A percentile compares a stretch with the other conserved stretches of the same genome.
These are phyloP conservation scores for Cabera pusaria DNA, from an alignment of 2,888 invertebrate species.

Conservation along the genomic window DNA sequence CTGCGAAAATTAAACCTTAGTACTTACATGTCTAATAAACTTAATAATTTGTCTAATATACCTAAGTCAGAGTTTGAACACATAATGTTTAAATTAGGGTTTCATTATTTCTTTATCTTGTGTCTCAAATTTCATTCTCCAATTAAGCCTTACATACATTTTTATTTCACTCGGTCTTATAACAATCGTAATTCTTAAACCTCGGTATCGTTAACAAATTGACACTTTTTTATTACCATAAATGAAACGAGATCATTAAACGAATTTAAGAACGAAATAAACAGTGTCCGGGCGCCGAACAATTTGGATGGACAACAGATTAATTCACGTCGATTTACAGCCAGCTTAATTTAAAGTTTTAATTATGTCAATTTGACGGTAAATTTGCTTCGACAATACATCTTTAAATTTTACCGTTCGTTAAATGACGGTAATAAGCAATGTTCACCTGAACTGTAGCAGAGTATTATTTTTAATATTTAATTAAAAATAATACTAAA, in stretches of 20 bases:
- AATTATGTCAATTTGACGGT: slow-evolving; percentile 56
- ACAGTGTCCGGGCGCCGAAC: slow-evolving; percentile 34
- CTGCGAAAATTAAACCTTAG: no score
- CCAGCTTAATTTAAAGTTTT: slow-evolving; percentile 60
- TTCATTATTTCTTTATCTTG: no score
- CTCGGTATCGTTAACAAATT: slow-evolving; percentile 54
- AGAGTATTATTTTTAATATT: slow-evolving; percentile 15
- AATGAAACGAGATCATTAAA: slow-evolving; percentile 50
- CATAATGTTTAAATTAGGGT: no score
- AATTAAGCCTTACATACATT: slow-evolving; percentile 34
- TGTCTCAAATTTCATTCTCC: slow-evolving; percentile 27
- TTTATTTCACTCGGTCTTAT: slow-evolving; percentile 31
- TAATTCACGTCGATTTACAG: slow-evolving; percentile 60
- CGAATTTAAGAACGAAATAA: slow-evolving; percentile 53
- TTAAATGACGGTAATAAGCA: slow-evolving; percentile 42
- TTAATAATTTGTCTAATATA: no score
- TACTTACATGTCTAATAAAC: no score
- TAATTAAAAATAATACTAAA: no score
- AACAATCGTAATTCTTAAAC: slow-evolving; percentile 44
- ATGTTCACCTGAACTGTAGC: slow-evolving; percentile 39
- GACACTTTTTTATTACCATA: slow-evolving; percentile 58
- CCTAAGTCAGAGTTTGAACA: no score
- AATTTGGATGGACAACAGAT: slow-evolving; percentile 55
- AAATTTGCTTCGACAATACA: slow-evolving; percentile 23
- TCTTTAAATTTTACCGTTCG: slow-evolving; percentile 30